Base-by-base conservation (phyloP, 1,140 invertebrate genomes). In the Orussus abietinus region DNA sequence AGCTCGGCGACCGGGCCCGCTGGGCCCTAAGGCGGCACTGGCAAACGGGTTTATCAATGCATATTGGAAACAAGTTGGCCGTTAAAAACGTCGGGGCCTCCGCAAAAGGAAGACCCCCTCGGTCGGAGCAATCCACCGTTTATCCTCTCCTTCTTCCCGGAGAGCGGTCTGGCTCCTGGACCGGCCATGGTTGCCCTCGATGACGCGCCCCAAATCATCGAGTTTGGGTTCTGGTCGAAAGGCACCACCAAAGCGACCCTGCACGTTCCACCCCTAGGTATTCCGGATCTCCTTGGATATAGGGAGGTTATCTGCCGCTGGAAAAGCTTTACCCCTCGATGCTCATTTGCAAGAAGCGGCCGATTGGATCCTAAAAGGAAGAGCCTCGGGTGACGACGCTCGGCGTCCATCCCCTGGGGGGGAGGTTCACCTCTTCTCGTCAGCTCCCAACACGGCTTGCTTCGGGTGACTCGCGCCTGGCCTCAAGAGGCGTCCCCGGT, bases 21-120 rank as follows among this genome's bases (percentile, higher is more conserved):
- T n/a, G n/a, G n/a, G n/a, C n/a, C n/a, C n/a, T n/a, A n/a, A n/a
- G 48, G 48, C 56, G 45, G 46, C 51, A 45, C 53, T 52, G 44
- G 49, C 42, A 38, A 54, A 56, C 53, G 50, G 53, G 53, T 59
- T 58, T 58, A 59, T 60, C 56, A 60, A 60, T 57, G 53, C 51
- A 54, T 59, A 59, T 59, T 60, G 56, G 56, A 47, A 60, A 58
- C 56, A 56, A 59, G 56, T 52, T 52, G 46, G 53, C 48, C 35
- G 46, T 58, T 51, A 13, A 15, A 18, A 28, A 33, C 14, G 19
- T 25, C 15, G 15, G 14, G n/a, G n/a, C n/a, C n/a, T n/a, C n/a
- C 45, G 36, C 45, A 44, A 46, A 47, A 42, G 17, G 33, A 44
- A 46, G 15, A 19, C 11, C 42, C 19, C 33, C 34, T 42, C 40